Percentiles rank a stretch among this genome's conserved stretches.
Conservation (phyloP, 2,888 invertebrate species). For the Eupithecia abbreviata region DNA sequence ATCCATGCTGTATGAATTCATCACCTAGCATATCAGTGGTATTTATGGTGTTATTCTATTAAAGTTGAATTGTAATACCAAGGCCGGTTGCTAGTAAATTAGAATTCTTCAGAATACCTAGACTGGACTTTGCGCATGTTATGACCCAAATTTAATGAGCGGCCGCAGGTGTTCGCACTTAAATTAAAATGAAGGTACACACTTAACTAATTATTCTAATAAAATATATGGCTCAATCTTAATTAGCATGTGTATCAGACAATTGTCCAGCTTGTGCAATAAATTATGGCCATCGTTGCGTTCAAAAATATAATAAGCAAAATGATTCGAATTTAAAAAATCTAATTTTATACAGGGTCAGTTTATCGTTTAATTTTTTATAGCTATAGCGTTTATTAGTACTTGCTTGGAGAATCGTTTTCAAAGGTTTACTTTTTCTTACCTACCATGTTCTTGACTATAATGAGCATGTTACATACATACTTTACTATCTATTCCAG, state of each 20-base stretch:
- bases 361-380: too few species aligned
- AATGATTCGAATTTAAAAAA: too few species aligned
- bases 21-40: neutral
- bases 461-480: too few species aligned
- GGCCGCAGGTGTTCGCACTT: slow-evolving; percentile 51
- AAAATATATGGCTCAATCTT: neutral
- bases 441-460: too few species aligned
- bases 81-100: neutral
- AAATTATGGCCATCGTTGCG: too few species aligned
- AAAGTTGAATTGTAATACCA: neutral
- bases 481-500: neutral
- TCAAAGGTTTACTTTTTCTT: too few species aligned
- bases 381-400: too few species aligned
- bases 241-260: neutral
- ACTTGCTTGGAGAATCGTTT: too few species aligned
- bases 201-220: slow-evolving; percentile 22
- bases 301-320: too few species aligned
- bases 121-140: neutral
- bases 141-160: slow-evolving; percentile 48
- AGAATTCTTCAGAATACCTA: neutral
- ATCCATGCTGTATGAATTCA: neutral
- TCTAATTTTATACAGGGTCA: too few species aligned
- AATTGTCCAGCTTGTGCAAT: neutral
- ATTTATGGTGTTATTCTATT: neutral
- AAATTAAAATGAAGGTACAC: slow-evolving; percentile 23